phyloP scores from a whole-genome alignment of 2,888 invertebrate species.

The Omphaloscelis lunosa region DNA sequence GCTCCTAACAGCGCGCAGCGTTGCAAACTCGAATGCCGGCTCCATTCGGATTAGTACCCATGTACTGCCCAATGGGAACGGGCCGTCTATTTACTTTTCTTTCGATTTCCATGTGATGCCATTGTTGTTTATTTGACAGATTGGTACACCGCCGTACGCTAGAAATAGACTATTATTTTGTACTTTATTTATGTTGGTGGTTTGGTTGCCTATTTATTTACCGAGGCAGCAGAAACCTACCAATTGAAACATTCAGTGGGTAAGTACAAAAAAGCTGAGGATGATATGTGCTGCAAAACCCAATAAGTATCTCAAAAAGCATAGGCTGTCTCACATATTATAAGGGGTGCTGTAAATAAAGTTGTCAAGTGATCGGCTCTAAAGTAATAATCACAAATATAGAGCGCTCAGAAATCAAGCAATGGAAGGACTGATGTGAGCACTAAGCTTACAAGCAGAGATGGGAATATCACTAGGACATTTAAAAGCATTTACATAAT shows the following conservation, averaged over 20 bases:
- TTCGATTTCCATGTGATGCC: slow-evolving; percentile 13
- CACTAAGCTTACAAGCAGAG: neutral
- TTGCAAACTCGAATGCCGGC: slow-evolving; percentile 28
- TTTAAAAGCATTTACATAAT: neutral
- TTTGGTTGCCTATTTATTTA: slow-evolving; percentile 2
- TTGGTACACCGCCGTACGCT: neutral
- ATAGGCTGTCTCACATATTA: neutral
- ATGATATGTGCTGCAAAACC: neutral
- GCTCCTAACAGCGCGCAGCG: slow-evolving; percentile 40
- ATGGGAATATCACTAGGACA: neutral
- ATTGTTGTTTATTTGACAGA: slow-evolving; percentile 16
- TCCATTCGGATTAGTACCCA: slow-evolving; percentile 46
- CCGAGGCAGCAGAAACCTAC: neutral
- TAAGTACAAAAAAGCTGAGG: neutral
- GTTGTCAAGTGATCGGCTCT: neutral
- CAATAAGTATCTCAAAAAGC: neutral
- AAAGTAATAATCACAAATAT: neutral
- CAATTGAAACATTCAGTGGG: neutral
- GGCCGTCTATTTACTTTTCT: slow-evolving; percentile 9
- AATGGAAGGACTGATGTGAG: neutral
- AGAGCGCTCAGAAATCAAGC: neutral
- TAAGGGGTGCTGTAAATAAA: slow-evolving; percentile 11
- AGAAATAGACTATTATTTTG: neutral
- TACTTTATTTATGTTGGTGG: neutral
- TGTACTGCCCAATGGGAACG: slow-evolving; percentile 24